These are phyloP conservation scores for Alentia gelatinosa DNA, from an alignment of 2,888 invertebrate genomes.

Conservation along the genomic window DNA sequence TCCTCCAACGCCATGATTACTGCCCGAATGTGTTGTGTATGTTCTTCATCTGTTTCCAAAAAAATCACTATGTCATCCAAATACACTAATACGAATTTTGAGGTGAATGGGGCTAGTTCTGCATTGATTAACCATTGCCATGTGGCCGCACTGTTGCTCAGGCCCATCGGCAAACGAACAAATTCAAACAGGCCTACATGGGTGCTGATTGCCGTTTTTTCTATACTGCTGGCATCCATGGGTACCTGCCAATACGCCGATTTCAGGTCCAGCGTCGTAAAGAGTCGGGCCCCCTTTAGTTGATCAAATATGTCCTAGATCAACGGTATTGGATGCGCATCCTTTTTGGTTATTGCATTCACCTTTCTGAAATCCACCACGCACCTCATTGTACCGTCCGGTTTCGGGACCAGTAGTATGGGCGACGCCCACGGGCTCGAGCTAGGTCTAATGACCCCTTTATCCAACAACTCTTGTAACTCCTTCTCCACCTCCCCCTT, in stretches of 20 bases:
- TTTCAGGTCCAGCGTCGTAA: neutral
- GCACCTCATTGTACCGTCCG: no score
- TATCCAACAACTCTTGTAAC: neutral
- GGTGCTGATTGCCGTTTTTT: neutral
- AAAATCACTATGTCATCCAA: neutral
- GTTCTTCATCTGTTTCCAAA: neutral
- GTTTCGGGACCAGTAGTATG: neutral
- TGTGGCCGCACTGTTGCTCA: neutral
- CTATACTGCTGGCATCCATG: neutral
- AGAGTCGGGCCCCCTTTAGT: neutral
- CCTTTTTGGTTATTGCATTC: neutral
- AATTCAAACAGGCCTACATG: neutral
- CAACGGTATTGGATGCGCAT: neutral
- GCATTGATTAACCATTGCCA: neutral
- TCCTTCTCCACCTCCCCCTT: neutral
- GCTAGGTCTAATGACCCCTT: neutral
- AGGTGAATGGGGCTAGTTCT: neutral
- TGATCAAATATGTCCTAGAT: neutral
- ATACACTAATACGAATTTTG: neutral
- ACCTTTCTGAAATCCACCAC: neutral
- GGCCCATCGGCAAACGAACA: neutral
- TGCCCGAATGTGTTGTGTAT: neutral
- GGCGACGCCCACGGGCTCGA: neutral
- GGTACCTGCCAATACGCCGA: neutral
- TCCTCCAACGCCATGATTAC: neutral